Evolutionary conservation across 2,888 invertebrate species (phyloP).

Genomic region (Drosophila differens): DNA sequence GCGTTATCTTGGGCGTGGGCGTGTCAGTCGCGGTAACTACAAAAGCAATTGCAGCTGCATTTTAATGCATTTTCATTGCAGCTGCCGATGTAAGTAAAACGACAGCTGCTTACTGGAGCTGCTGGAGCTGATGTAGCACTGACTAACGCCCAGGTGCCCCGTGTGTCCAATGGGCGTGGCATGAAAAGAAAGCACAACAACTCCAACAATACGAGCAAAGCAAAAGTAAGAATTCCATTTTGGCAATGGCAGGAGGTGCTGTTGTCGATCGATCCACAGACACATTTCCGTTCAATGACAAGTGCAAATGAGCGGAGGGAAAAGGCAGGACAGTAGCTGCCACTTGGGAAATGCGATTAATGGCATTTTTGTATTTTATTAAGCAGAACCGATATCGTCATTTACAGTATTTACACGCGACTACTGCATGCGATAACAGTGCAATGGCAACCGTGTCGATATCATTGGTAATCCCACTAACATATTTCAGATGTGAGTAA

Average conservation of each 20-base stretch:
- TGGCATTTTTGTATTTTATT: constrained; percentile 33
- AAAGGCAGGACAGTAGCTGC: constrained; percentile 5
- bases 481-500: background rate
- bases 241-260: constrained; percentile 34
- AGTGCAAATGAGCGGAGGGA: constrained; percentile 51
- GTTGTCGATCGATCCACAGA: constrained; percentile 23
- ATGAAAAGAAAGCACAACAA: constrained; percentile 32
- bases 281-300: constrained; percentile 42
- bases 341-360: constrained; percentile 48
- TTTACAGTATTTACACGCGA: constrained; percentile 16
- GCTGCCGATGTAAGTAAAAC: constrained; percentile 35
- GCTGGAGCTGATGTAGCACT: constrained; percentile 3
- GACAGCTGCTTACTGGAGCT: constrained; percentile 27
- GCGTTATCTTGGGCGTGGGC: constrained; percentile 1
- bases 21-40: constrained; percentile 25
- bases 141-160: constrained; percentile 26
- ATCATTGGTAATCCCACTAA: background rate
- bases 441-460: background rate
- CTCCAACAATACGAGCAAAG: constrained; percentile 9
- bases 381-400: constrained; percentile 24
- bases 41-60: constrained; percentile 66
- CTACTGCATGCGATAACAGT: constrained; percentile 9
- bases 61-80: constrained; percentile 72
- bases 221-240: constrained; percentile 50
- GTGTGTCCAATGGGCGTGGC: constrained; percentile 31